These are phyloP conservation scores for Clarias pachynema DNA, from an alignment of 2,797 vertebrate species.

Conservation along the genomic window DNA sequence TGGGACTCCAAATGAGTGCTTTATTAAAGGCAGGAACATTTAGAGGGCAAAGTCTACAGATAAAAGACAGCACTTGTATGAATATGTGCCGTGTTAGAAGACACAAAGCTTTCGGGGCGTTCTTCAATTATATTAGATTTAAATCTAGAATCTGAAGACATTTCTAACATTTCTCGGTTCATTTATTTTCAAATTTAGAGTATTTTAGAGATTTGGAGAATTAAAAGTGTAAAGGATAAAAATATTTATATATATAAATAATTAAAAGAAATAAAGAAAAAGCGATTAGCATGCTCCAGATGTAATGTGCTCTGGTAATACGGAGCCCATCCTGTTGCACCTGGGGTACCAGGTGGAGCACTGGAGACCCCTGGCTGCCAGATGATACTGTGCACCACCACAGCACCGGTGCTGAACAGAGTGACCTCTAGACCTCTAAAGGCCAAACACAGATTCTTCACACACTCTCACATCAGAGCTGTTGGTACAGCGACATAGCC, in stretches of 20 bases:
- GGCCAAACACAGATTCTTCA: not conserved
- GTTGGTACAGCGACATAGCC: not conserved
- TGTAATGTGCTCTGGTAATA: not conserved
- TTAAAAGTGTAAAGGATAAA: not conserved
- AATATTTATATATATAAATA: not conserved
- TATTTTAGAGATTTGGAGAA: not conserved
- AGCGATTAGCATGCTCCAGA: not conserved
- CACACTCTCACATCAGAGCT: not conserved
- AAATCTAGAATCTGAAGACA: not conserved
- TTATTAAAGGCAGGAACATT: constrained; percentile 7
- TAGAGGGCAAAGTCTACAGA: constrained; percentile 8
- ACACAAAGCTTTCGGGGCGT: not conserved
- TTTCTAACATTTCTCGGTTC: not conserved
- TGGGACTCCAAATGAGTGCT: not conserved
- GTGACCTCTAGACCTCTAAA: constrained; percentile 8
- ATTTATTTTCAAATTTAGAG: not conserved
- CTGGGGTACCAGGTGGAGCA: constrained; percentile 56
- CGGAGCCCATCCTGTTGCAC: not conserved
- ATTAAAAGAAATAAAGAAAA: no score
- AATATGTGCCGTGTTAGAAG: not conserved
- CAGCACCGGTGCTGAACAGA: constrained; percentile 1
- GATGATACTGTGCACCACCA: constrained; percentile 37
- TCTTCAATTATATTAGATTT: not conserved
- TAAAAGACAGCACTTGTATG: not conserved
- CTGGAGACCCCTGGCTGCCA: constrained; percentile 72